A percentile compares a stretch with the other conserved stretches of the same genome.
Conservation (phyloP, 2,113 vertebrate species). For the Tylochromis polylepis region DNA sequence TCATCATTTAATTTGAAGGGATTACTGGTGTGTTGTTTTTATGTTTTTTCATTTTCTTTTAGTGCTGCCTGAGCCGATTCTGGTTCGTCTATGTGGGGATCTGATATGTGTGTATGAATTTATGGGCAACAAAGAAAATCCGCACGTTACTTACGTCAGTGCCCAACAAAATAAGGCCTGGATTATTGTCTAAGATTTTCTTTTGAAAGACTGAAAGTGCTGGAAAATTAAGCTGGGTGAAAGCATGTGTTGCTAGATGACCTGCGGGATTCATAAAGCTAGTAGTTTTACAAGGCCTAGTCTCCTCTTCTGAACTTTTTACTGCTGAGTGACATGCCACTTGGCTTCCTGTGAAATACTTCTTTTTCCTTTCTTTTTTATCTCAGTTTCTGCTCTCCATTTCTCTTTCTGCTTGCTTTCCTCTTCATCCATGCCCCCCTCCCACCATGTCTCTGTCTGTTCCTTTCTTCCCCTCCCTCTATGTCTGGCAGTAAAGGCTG, state of each 20-base stretch:
- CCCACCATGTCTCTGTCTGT: slow-evolving; percentile 35
- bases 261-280: slow-evolving; percentile 31
- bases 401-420: slow-evolving; percentile 41
- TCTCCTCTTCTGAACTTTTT: slow-evolving; percentile 48
- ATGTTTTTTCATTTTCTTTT: neutral
- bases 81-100: neutral
- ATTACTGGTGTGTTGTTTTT: neutral
- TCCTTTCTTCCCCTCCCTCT: slow-evolving; percentile 33
- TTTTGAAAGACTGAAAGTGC: neutral
- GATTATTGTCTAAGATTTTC: neutral
- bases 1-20: neutral
- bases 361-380: slow-evolving; percentile 11
- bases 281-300: slow-evolving; percentile 42
- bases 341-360: slow-evolving; percentile 32
- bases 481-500: slow-evolving; percentile 69
- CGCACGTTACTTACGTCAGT: neutral
- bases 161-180: neutral
- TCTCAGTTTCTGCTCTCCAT: slow-evolving; percentile 41
- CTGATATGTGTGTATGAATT: neutral
- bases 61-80: neutral
- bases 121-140: neutral
- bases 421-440: slow-evolving; percentile 24
- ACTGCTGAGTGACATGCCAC: slow-evolving; percentile 31
- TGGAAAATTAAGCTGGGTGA: neutral
- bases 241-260: neutral